Conservation (phyloP, 2,888 invertebrate genomes). For the Trichogramma dendrolimi region DNA sequence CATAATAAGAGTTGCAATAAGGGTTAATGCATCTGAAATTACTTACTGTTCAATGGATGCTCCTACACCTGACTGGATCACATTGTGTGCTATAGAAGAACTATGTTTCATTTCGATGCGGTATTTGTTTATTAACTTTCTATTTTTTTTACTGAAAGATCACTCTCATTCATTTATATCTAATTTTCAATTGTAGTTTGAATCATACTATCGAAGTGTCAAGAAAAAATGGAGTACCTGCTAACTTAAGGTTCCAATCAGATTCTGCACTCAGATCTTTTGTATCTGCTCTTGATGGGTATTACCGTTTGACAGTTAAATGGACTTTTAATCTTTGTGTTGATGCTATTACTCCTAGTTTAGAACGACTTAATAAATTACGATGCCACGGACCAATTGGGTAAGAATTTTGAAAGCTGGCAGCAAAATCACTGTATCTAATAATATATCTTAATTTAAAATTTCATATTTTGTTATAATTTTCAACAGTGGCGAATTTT, state of each 20-base stretch:
- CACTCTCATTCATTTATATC: constrained; percentile 3
- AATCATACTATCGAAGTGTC: constrained; percentile 74
- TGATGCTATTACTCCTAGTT: constrained; percentile 74
- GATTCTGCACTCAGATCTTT: constrained; percentile 70
- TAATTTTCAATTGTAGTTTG: constrained; percentile 47
- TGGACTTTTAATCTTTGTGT: constrained; percentile 89
- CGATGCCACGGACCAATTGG: constrained; percentile 90
- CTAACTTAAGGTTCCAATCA: constrained; percentile 68
- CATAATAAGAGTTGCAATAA: constrained; percentile 71
- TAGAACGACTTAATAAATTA: constrained; percentile 66
- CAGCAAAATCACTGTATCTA: constrained; percentile 12
- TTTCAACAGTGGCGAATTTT: constrained; percentile 69
- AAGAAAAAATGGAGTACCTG: constrained; percentile 71
- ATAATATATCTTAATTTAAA: constrained; percentile 5
- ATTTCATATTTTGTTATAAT: background rate
- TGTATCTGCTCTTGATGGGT: constrained; percentile 78
- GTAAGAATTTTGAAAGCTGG: constrained; percentile 56
- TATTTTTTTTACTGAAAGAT: background rate
- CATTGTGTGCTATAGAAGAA: constrained; percentile 75
- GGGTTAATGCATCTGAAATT: constrained; percentile 49
- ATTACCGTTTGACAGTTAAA: constrained; percentile 77
- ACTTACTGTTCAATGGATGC: constrained; percentile 39
- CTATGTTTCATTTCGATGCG: constrained; percentile 75
- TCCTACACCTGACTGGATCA: constrained; percentile 37
- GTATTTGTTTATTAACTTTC: constrained; percentile 30